Conservation (phyloP, 2,888 invertebrate genomes). For the Zaprionus lineosus region DNA sequence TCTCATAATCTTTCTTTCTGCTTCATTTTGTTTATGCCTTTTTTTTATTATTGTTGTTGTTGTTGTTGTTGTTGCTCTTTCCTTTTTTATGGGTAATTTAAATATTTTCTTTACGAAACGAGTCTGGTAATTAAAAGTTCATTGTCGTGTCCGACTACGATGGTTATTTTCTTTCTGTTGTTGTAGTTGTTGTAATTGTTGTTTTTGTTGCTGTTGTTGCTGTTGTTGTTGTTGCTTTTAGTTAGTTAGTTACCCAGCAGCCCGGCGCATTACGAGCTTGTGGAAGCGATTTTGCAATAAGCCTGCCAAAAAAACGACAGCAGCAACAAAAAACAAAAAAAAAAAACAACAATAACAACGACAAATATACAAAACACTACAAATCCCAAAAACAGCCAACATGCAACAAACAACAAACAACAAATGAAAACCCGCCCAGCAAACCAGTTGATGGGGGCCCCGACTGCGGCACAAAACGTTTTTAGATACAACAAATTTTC, state of each 20-base stretch:
- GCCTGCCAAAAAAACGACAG: conserved; percentile 41
- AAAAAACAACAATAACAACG: no score
- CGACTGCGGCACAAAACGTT: conserved; percentile 43
- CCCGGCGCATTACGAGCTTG: conserved; percentile 44
- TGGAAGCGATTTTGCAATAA: conserved; percentile 72
- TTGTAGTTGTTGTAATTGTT: no score
- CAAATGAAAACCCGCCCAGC: conserved; percentile 48
- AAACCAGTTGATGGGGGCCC: conserved; percentile 49
- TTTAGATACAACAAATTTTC: conserved; percentile 45
- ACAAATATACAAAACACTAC: no score
- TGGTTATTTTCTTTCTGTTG: no score
- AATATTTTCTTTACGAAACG: conserved; percentile 62
- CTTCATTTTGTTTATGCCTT: conserved; percentile 4
- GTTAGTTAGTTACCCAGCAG: conserved; percentile 7
- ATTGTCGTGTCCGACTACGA: no score
- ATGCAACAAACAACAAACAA: conserved; percentile 8
- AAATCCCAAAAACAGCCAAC: no score
- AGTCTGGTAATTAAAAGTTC: conserved; percentile 73
- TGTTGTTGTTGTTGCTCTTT: not conserved
- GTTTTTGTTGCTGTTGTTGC: conserved; percentile 4
- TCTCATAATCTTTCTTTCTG: conserved; percentile 19
- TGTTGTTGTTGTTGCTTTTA: conserved; percentile 13
- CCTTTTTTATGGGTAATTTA: conserved; percentile 39
- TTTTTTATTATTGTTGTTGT: not conserved
- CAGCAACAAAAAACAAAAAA: conserved; percentile 7